A percentile compares a stretch with the other conserved stretches of the same genome.
phyloP scores from a whole-genome alignment of 2,888 invertebrate species.

The Gisinianus flammeolus region DNA sequence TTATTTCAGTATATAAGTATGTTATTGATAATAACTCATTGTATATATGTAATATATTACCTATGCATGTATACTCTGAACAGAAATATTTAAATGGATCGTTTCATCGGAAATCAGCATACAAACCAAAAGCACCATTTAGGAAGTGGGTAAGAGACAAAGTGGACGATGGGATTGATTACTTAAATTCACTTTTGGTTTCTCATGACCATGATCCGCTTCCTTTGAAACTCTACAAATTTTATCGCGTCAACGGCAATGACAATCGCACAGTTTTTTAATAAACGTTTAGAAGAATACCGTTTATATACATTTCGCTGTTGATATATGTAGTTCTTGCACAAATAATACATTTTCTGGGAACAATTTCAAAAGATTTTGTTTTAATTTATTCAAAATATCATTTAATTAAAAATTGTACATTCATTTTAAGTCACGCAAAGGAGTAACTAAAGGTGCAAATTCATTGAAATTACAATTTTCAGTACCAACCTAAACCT shows the following conservation, averaged over 20 bases:
- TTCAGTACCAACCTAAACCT: background rate
- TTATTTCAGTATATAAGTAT: conserved; percentile 36
- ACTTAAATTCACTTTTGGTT: conserved; percentile 45
- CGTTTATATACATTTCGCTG: background rate
- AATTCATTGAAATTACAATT: no score
- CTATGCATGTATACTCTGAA: background rate
- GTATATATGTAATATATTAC: no score
- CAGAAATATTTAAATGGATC: conserved; percentile 48
- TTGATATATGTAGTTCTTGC: background rate
- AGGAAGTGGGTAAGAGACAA: conserved; percentile 39
- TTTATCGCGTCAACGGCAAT: conserved; percentile 34
- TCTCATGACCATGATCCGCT: conserved; percentile 43
- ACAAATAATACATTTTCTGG: background rate
- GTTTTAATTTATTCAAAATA: no score
- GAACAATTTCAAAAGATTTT: background rate
- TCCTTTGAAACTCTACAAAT: conserved; percentile 47
- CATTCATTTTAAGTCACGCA: no score
- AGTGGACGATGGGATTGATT: conserved; percentile 49
- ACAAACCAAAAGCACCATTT: conserved; percentile 35
- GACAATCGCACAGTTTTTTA: background rate
- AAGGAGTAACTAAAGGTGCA: no score
- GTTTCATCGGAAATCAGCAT: conserved; percentile 47
- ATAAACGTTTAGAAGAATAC: background rate
- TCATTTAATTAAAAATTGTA: no score
- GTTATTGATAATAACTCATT: background rate